These are phyloP conservation scores for Helostoma temminkii DNA, from an alignment of 2,797 vertebrate genomes.

Conservation along the genomic window DNA sequence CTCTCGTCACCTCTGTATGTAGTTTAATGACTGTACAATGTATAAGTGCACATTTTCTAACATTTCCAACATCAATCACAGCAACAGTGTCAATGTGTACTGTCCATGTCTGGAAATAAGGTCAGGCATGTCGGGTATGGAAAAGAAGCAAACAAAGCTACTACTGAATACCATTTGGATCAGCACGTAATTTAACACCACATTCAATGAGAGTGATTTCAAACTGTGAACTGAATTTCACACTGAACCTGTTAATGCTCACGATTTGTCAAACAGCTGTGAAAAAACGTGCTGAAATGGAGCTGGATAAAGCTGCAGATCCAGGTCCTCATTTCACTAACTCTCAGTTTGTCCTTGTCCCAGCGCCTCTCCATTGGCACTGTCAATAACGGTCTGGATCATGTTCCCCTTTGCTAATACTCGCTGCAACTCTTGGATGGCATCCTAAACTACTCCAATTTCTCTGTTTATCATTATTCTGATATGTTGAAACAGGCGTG, in stretches of 20 bases:
- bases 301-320: slow-evolving; percentile 40
- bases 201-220: slow-evolving; percentile 30
- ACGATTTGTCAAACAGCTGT: slow-evolving; percentile 42
- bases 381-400: slow-evolving; percentile 75
- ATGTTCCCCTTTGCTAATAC: slow-evolving; percentile 75
- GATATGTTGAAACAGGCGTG: slow-evolving; percentile 82
- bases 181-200: slow-evolving; percentile 15
- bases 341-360: slow-evolving; percentile 73
- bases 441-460: slow-evolving; percentile 75
- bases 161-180: slow-evolving; percentile 13
- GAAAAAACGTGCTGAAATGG: slow-evolving; percentile 25
- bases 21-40: slow-evolving; percentile 22
- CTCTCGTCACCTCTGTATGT: slow-evolving; percentile 49
- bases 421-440: slow-evolving; percentile 71
- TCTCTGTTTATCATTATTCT: slow-evolving; percentile 80
- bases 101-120: slow-evolving; percentile 20
- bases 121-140: neutral
- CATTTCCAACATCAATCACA: slow-evolving; percentile 20
- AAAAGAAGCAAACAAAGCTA: slow-evolving; percentile 19
- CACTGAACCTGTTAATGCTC: slow-evolving; percentile 5
- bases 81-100: slow-evolving; percentile 20
- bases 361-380: slow-evolving; percentile 51
- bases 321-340: slow-evolving; percentile 37
- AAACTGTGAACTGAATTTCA: slow-evolving; percentile 20
- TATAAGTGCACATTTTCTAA: slow-evolving; percentile 21